Evolutionary conservation across 23 tunicate species (phyloP).

Genomic region (Phallusia fumigata): DNA sequence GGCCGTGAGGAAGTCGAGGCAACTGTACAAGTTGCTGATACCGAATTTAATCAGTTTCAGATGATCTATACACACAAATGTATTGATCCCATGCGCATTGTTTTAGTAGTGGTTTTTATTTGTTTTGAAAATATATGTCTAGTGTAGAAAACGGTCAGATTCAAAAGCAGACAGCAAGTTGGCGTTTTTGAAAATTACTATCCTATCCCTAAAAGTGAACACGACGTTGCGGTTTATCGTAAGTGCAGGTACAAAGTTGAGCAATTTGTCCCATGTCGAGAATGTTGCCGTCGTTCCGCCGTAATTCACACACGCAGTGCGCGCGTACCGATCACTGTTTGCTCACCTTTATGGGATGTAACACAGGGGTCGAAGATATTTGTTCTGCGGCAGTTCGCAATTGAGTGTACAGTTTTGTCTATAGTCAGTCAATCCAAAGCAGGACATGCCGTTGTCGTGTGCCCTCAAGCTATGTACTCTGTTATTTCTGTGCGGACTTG

Average conservation of each 20-base stretch:
- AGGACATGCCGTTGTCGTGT: not conserved
- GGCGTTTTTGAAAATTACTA: not conserved
- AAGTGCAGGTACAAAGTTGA: not conserved
- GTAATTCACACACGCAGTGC: not conserved
- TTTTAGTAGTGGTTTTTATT: too few relatives aligned
- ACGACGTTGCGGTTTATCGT: not conserved
- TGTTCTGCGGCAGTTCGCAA: too few relatives aligned
- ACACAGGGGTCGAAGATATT: too few relatives aligned
- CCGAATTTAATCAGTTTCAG: too few relatives aligned
- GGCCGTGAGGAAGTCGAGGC: not conserved
- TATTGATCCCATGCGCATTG: too few relatives aligned
- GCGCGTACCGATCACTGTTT: too few relatives aligned
- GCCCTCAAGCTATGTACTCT: slow-evolving; percentile 1
- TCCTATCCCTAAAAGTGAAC: not conserved
- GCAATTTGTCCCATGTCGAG: not conserved
- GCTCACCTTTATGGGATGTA: too few relatives aligned
- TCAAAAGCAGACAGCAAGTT: too few relatives aligned
- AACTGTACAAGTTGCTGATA: not conserved
- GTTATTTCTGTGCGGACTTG: not conserved
- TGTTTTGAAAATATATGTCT: too few relatives aligned
- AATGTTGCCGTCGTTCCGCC: not conserved
- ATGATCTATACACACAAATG: too few relatives aligned
- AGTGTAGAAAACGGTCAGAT: too few relatives aligned
- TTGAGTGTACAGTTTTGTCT: too few relatives aligned
- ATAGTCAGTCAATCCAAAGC: not conserved